Conservation (phyloP, 64 coral and sea anemone genomes). For the Trachythela sp. region DNA sequence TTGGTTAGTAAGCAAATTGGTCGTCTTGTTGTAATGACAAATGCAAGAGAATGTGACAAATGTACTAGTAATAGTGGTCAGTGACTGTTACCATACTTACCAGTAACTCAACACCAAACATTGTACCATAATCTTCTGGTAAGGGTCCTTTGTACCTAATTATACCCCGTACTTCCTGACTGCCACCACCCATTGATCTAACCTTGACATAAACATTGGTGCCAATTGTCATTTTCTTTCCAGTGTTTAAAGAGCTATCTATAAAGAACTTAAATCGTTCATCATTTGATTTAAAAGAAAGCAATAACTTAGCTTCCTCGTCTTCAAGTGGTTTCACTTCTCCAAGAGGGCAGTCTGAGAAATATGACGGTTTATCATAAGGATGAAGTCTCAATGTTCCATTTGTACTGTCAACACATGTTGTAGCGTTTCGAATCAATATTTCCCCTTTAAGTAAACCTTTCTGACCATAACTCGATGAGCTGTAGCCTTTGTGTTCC, state of each 20-base stretch:
- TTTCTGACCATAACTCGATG: background rate
- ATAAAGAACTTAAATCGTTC: slow-evolving; percentile 42
- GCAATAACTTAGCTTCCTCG: slow-evolving; percentile 68
- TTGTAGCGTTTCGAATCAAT: background rate
- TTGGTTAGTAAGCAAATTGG: too few relatives aligned
- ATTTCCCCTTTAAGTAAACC: background rate
- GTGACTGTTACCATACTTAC: too few relatives aligned
- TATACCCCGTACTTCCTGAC: slow-evolving; percentile 34
- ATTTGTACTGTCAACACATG: background rate
- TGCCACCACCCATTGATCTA: background rate
- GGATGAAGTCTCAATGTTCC: background rate
- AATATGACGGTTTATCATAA: background rate
- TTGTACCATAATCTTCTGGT: slow-evolving; percentile 37
- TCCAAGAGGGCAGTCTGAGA: slow-evolving; percentile 34
- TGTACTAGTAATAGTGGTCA: too few relatives aligned
- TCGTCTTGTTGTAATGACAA: too few relatives aligned
- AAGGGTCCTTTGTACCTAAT: slow-evolving; percentile 76
- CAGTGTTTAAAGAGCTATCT: slow-evolving; percentile 45
- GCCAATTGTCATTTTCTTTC: slow-evolving; percentile 28
- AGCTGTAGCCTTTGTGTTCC: background rate
- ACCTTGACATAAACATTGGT: slow-evolving; percentile 58
- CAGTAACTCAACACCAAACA: slow-evolving; percentile 70
- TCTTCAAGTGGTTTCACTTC: slow-evolving; percentile 37
- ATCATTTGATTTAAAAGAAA: slow-evolving; percentile 35
- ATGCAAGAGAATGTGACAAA: too few relatives aligned